Evolutionary conservation across 2,888 invertebrate genomes (phyloP), one percentile per base, ranked within the genome.

Genomic region (Bhutanitis thaidina): DNA sequence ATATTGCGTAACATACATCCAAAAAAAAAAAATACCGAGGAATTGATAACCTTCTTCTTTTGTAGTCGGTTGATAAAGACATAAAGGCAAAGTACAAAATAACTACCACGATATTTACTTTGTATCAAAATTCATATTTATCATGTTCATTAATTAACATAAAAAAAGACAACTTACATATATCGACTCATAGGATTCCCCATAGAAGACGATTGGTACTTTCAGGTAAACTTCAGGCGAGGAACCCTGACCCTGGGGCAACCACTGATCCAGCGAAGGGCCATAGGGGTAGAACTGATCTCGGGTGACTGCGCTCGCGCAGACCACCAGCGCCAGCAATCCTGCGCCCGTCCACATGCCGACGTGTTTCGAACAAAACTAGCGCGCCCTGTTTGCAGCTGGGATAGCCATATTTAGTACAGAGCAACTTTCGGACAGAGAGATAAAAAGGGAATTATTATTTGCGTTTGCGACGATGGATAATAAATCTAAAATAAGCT

Each of bases 151-250:
- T 20, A 20, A 27, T 4, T 27, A 7, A 27, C 8, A 32, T 16
- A 27, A 1, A 8, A 10, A 27, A 16, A 30, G 44, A 40, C 25
- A 49, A 96, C 97, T 97, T 87, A 98, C 97, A 81, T 91, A 97
- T 67, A 97, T 90, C 30, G 92, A 91, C 49, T 93, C 92, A 77
- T 95, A 97, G 56, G 86, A 84, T 60, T 93, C 93, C 61, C 94
- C 95, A 76, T 93, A 98, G 85, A 96, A 96, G 43, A 91, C 89
- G 49, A 98, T 91, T 1, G 97, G 96, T 32, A 93, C 93, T 66
- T 89, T 90, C 1, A 96, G 90, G 2, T 73, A 69, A 5, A 93
- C 81, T 72, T 94, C 94, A 0, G 90, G 90, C 9, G 94, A 92
- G n/a, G 93, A 90, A 12, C 91, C 80, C 58, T 94, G 94, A 0